phyloP scores from a whole-genome alignment of 2,113 vertebrate species.

The Neoarius graeffei region DNA sequence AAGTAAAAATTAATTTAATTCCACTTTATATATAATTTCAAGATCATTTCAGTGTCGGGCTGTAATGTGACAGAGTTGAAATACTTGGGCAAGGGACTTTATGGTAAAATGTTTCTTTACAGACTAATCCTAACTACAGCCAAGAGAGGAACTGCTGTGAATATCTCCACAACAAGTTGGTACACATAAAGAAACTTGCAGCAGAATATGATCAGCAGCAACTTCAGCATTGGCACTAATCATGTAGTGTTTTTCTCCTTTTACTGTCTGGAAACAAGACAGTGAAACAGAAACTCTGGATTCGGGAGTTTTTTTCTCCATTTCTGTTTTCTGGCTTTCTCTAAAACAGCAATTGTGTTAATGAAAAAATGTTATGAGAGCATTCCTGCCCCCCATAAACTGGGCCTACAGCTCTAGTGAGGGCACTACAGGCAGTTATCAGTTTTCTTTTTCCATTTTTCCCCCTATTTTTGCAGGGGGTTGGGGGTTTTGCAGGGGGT shows the following conservation, averaged over 20 bases:
- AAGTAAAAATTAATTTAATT: not conserved
- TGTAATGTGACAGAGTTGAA: not conserved
- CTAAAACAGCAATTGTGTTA: constrained; percentile 53
- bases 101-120: constrained; percentile 51
- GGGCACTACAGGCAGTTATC: constrained; percentile 59
- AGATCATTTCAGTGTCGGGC: not conserved
- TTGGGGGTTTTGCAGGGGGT: no score
- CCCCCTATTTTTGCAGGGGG: no score
- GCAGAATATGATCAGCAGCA: constrained; percentile 94
- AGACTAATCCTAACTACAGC: constrained; percentile 96
- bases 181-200: constrained; percentile 96
- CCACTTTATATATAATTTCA: not conserved
- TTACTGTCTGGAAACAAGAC: constrained; percentile 62
- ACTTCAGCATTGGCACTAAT: constrained; percentile 80
- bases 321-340: constrained; percentile 48
- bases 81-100: not conserved
- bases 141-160: constrained; percentile 97
- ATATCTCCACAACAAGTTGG: constrained; percentile 98
- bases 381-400: constrained; percentile 33
- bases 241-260: constrained; percentile 46
- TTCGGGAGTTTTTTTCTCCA: constrained; percentile 30
- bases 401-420: constrained; percentile 62
- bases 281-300: constrained; percentile 68
- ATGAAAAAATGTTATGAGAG: constrained; percentile 60
- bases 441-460: constrained; percentile 54